Evolutionary conservation across 2,888 invertebrate species (phyloP), one percentile per base, ranked within the genome.

Genomic region (Ophion obscuratus): DNA sequence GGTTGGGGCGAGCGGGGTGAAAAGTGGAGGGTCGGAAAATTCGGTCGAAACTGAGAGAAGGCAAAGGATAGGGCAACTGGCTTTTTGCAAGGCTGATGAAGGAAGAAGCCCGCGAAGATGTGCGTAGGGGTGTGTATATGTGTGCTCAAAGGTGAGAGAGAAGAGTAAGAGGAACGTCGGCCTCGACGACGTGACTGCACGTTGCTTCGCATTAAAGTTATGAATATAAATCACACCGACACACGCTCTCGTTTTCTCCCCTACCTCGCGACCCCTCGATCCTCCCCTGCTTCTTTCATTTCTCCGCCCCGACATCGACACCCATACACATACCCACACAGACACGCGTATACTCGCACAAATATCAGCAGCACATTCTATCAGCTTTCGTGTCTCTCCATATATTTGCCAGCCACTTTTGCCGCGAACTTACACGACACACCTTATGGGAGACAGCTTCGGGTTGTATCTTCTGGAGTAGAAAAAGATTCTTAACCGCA

Each of bases 151-250:
- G 57, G 82, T 74, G 80, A 66, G 68, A 61, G 44, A 66, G 57
- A 59, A 61, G 61, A 66, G 68, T 57, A 64, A 77, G 85, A 79
- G 84, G 70, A 84, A 85, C 71, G 83, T 66, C 79, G 82, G 73
- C 67, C 81, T 78, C 75, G 84, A 79, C 88, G 89, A 92, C 92
- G 92, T 92, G 92, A 92, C 92, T 92, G 88, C 89, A 90, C 90
- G 90, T 90, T 90, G 90, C 88, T 89, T 91, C 90, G 92, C 90
- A 92, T 92, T 92, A 92, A 93, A 92, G 88, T 93, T 92, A 92
- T 93, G 92, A 93, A 93, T 93, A 92, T 93, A 93, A 93, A 92
- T 92, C 92, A 92, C 89, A 87, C 83, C 82, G 73, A 68, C 81
- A 84, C 86, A 79, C 85, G 83, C 80, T 85, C 85, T 77, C 76